A percentile compares a stretch with the other conserved stretches of the same genome.
Evolutionary conservation across 37 sponge, comb jelly and placozoan species (phyloP).

Genomic region (Crambe crambe): DNA sequence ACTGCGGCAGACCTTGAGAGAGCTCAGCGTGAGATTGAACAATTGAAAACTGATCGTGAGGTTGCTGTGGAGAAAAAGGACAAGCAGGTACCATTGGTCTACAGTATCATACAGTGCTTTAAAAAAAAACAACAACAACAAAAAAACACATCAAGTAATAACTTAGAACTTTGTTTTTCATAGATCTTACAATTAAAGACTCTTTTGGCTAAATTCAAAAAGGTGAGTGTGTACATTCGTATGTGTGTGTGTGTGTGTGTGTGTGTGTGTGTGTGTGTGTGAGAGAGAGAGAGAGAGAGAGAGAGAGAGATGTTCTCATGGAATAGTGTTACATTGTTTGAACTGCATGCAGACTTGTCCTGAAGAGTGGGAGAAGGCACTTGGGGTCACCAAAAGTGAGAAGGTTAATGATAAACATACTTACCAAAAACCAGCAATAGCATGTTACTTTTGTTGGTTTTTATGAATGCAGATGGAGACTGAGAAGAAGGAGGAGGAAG

Average conservation of each 20-base stretch:
- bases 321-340: neutral
- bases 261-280: no score
- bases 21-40: slow-evolving; percentile 39
- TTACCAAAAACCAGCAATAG: neutral
- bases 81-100: slow-evolving; percentile 30
- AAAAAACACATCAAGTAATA: neutral
- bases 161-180: neutral
- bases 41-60: slow-evolving; percentile 54
- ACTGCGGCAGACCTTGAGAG: slow-evolving; percentile 20
- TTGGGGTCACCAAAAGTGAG: slow-evolving; percentile 36
- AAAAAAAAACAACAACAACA: no score
- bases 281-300: no score
- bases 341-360: slow-evolving; percentile 45
- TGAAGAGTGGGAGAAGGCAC: slow-evolving; percentile 63
- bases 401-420: neutral
- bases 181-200: slow-evolving; percentile 68
- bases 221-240: slow-evolving; percentile 55
- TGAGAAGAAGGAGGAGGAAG: neutral
- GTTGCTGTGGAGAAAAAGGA: slow-evolving; percentile 59
- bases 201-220: slow-evolving; percentile 60
- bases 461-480: neutral
- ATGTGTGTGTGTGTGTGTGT: no score
- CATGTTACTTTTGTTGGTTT: neutral
- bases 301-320: neutral
- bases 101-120: neutral